Percentiles rank a stretch among this genome's conserved stretches.
phyloP scores from a whole-genome alignment of 2,797 vertebrate genomes.

The Selene dorsalis region DNA sequence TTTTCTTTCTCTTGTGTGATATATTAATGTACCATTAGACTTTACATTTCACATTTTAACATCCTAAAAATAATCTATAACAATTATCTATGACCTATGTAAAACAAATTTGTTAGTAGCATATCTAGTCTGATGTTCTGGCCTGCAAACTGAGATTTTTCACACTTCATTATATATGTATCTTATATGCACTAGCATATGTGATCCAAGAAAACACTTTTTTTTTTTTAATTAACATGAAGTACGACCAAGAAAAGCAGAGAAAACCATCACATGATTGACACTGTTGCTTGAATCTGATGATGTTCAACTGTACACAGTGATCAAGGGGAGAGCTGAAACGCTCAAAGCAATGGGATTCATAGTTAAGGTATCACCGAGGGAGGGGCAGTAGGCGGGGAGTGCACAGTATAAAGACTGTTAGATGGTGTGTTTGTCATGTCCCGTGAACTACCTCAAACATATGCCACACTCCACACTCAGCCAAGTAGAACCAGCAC shows the following conservation, averaged over 20 bases:
- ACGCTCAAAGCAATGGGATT: too few relatives aligned
- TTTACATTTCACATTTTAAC: neutral
- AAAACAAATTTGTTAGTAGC: too few relatives aligned
- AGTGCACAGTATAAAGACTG: neutral
- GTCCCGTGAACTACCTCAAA: constrained; percentile 89
- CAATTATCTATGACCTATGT: neutral
- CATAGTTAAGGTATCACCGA: neutral
- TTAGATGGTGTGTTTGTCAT: neutral
- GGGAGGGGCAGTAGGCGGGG: neutral
- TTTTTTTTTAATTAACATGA: neutral
- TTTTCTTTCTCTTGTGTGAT: neutral
- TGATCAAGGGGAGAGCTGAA: neutral
- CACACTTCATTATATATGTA: too few relatives aligned
- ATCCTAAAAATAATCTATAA: neutral
- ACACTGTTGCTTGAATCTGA: neutral
- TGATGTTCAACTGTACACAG: neutral
- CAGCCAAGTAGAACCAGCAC: constrained; percentile 98
- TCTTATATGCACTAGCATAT: too few relatives aligned
- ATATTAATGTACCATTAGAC: neutral
- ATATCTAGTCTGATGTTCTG: neutral
- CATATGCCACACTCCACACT: constrained; percentile 99
- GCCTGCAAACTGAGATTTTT: too few relatives aligned
- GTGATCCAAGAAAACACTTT: too few relatives aligned
- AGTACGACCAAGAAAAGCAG: neutral
- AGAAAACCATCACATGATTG: neutral